Evolutionary conservation across 2,113 vertebrate species (phyloP).

Genomic region (Psilopogon haemacephalus): DNA sequence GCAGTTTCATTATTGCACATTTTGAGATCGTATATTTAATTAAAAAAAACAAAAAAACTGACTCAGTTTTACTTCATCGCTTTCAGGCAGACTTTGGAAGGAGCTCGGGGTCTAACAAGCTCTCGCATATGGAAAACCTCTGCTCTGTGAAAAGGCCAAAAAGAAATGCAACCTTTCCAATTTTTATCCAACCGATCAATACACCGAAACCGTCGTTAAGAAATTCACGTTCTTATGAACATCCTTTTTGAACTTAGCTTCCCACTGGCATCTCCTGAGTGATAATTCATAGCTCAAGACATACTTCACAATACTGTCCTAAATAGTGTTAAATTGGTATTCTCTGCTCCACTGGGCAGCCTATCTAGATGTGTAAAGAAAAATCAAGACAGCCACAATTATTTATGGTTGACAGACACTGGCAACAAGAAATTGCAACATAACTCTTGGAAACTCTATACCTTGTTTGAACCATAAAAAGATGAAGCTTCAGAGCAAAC

Average conservation of each 20-base stretch:
- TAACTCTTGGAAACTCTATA: constrained; percentile 30
- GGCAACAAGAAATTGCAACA: constrained; percentile 35
- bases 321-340: constrained; percentile 46
- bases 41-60: too few species aligned
- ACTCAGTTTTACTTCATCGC: background rate
- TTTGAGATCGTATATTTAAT: background rate
- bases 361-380: constrained; percentile 33
- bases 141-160: background rate
- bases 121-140: background rate
- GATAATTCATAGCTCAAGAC: constrained; percentile 31
- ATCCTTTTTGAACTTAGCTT: constrained; percentile 21
- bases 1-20: background rate
- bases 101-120: background rate
- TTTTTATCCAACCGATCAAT: background rate
- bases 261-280: background rate
- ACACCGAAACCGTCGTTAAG: background rate
- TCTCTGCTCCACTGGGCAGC: constrained; percentile 55
- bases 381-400: constrained; percentile 52
- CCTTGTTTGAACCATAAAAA: constrained; percentile 40
- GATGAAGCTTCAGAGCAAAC: constrained; percentile 36
- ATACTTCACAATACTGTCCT: constrained; percentile 39
- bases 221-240: constrained; percentile 4
- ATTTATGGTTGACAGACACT: constrained; percentile 63
- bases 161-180: background rate
- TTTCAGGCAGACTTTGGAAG: background rate